phyloP scores from a whole-genome alignment of 1,140 invertebrate genomes.

The Drosophila lini region DNA sequence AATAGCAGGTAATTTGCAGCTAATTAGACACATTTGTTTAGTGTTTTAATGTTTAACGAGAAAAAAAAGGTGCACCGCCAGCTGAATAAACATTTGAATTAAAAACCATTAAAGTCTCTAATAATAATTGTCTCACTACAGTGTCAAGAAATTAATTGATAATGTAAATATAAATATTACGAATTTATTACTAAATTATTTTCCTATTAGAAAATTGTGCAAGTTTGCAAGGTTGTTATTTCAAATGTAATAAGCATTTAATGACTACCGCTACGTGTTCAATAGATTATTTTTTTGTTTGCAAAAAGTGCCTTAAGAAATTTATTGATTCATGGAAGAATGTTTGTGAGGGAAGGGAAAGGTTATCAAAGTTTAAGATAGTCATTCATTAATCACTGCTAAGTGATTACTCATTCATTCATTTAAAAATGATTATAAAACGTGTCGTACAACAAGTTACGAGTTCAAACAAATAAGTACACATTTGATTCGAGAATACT shows the following conservation, averaged over 20 bases:
- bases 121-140: too few relatives aligned
- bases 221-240: too few relatives aligned
- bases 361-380: not conserved
- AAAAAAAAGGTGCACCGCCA: not conserved
- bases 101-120: too few relatives aligned
- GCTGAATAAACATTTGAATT: not conserved
- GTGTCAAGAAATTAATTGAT: too few relatives aligned
- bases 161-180: too few relatives aligned
- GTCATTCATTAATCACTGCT: not conserved
- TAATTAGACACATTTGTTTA: slow-evolving; percentile 5
- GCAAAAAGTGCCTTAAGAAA: too few relatives aligned
- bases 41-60: not conserved
- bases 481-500: too few relatives aligned
- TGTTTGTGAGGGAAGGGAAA: not conserved
- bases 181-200: too few relatives aligned
- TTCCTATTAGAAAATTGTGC: too few relatives aligned
- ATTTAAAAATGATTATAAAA: not conserved
- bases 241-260: not conserved
- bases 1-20: not conserved
- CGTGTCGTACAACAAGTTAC: not conserved
- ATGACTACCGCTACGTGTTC: not conserved
- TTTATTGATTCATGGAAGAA: slow-evolving; percentile 1
- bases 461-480: not conserved
- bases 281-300: not conserved
- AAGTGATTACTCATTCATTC: not conserved